Conservation (phyloP, 2,113 vertebrate genomes). For the Macaca mulatta region DNA sequence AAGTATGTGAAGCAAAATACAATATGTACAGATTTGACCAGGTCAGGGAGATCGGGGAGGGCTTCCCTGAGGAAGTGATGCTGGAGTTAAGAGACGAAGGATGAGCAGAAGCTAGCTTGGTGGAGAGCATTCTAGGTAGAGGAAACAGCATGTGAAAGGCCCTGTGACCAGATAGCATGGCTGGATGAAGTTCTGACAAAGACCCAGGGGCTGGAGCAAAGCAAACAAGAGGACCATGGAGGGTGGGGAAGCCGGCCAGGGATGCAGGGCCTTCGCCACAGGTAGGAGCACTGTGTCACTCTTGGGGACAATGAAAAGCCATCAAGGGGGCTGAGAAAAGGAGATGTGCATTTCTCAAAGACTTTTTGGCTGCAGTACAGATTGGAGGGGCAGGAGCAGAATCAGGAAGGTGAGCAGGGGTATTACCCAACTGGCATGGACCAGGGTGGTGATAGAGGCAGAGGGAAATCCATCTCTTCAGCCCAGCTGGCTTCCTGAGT, state of each 20-base stretch:
- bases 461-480: neutral
- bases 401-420: neutral
- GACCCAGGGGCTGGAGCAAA: neutral
- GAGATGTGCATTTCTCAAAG: neutral
- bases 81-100: neutral
- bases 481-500: neutral
- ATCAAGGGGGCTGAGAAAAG: neutral
- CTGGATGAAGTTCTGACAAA: neutral
- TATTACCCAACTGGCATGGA: neutral
- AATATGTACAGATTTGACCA: neutral
- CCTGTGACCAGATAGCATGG: neutral
- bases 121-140: neutral
- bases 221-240: neutral
- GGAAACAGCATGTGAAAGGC: neutral
- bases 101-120: neutral
- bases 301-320: neutral
- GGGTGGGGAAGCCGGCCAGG: accelerated
- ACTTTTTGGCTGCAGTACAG: neutral
- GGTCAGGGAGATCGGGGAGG: neutral
- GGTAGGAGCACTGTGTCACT: neutral
- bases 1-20: neutral
- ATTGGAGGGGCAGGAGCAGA: neutral
- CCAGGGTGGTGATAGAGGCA: neutral
- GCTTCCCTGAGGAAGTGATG: neutral
- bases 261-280: neutral